Base-by-base conservation (phyloP, 2,797 vertebrate genomes). In the Malurus leucopterus region DNA sequence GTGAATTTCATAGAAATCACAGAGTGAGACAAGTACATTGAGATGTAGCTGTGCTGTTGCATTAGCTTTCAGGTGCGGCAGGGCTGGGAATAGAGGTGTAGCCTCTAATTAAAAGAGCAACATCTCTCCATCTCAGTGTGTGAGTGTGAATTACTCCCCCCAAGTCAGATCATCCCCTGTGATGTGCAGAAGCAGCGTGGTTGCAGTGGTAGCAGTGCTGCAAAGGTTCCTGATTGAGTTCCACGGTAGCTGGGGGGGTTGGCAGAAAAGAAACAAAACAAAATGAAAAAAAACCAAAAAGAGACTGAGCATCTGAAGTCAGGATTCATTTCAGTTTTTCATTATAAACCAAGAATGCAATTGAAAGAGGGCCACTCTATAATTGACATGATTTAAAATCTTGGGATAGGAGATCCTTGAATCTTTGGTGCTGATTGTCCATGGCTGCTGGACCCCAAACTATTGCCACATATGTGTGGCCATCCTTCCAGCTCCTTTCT, bases 81-180 rank as follows among this genome's bases (percentile, higher is more conserved):
- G 73, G 51, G 22, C 4, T 90, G 91, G 84, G 87, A 94, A 71
- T 72, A 90, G 55, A 86, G 67, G 47, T 84, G 63, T 83, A 86
- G 49, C 32, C 26, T 86, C n/a, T 91, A 86, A 92, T 90, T 93
- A 84, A 57, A 93, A 89, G 70, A 83, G 41, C 69, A 90, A 34
- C 70, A 78, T 95, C 78, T 92, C 90, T 92, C 46, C 65, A 47
- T 67, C 74, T 75, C 65, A 49, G 30, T 79, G 7, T 73, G 8
- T 47, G 61, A 70, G 54, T 89, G 82, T 82, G 78, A 86, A 91
- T 71, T 73, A 61, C 70, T 76, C 61, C 58, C 78, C 19, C 4
- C 1, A 38, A 61, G 80, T 46, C 43, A 57, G 17, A 89, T 41
- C 53, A 77, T 72, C 77, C 63, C 74, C n/a, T 46, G 57, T 9